A percentile compares a stretch with the other conserved stretches of the same genome.
Evolutionary conservation across 2,797 vertebrate genomes (phyloP).

Genomic region (Phrynocephalus guinanensis): DNA sequence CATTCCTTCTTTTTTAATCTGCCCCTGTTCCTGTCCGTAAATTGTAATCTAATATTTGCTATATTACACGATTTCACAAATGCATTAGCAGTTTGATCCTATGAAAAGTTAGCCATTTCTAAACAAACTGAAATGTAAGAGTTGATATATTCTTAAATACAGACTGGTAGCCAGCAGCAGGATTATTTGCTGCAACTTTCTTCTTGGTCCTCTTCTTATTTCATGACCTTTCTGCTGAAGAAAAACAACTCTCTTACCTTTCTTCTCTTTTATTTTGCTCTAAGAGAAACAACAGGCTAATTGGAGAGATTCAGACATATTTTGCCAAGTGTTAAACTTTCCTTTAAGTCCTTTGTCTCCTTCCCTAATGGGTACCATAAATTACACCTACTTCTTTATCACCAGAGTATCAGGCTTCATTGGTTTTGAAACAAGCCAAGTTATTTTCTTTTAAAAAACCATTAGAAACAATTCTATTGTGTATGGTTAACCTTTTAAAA

Average conservation of each 20-base stretch:
- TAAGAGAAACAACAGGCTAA: constrained; percentile 65
- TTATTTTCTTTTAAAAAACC: constrained; percentile 78
- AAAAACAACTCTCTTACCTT: constrained; percentile 44
- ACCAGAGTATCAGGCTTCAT: constrained; percentile 76
- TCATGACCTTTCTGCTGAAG: constrained; percentile 64
- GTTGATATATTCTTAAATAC: not conserved
- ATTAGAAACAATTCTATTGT: constrained; percentile 74
- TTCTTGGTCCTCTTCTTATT: not conserved
- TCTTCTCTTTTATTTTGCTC: constrained; percentile 67
- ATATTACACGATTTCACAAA: not conserved
- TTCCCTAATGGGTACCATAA: constrained; percentile 80
- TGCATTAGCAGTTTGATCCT: not conserved
- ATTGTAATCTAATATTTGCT: not conserved
- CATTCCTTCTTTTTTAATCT: not conserved
- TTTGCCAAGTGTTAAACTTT: constrained; percentile 50
- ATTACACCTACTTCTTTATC: constrained; percentile 76
- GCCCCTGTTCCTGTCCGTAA: not conserved
- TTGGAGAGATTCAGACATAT: constrained; percentile 74
- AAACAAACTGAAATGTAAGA: not conserved
- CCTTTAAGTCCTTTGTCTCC: constrained; percentile 71
- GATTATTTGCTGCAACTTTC: not conserved
- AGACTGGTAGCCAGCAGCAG: not conserved
- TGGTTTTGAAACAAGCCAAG: constrained; percentile 82
- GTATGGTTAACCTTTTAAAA: constrained; percentile 47
- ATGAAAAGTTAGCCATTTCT: not conserved